Evolutionary conservation across 2,797 vertebrate genomes (phyloP), one percentile per base, ranked within the genome.

Genomic region (Coracias cyanogaster): DNA sequence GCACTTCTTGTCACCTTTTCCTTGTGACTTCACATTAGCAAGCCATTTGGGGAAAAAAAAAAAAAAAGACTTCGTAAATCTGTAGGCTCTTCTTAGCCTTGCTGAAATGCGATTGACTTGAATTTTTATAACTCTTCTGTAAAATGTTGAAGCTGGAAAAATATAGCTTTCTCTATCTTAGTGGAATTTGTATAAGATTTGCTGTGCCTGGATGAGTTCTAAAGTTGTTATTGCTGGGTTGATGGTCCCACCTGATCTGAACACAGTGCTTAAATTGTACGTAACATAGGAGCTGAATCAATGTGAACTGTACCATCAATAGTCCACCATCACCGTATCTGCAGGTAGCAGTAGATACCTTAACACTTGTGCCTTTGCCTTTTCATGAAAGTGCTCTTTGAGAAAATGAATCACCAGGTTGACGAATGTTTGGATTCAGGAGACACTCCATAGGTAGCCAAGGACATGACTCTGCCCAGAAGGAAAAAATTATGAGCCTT

Each of bases 151-250:
- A 82, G 28, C 21, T 60, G 31, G 16, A 54, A 64, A 60, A 62
- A 46, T 1, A 2, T 8, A 46, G 3, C 5, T 6, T 58, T 82
- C 7, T 60, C 7, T 61, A 5, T 31, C 3, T 1, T 31, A 58
- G 26, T 22, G 8, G 13, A 92, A 73, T 85, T 65, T 61, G 45
- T 83, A 60, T 43, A 79, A 80, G 74, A 51, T 49, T 71, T 83
- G 13, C 26, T 58, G 5, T 81, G 24, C 9, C 61, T 83, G 45
- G 41, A 78, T 28, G 24, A 31, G 6, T 57, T 91, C 26, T 57
- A 69, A 71, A 80, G 12, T n/a, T 70, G 29, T 39, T 92, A 4
- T 60, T 19, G 60, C 51, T 73, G 48, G 31, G 57, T 85, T 49
- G 82, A 60, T 41, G 26, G 41, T 61, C 31, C 22, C 37, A 65